Evolutionary conservation across 1,140 invertebrate species (phyloP), one percentile per base, ranked within the genome.

Genomic region (Holcopasites calliopsidis): DNA sequence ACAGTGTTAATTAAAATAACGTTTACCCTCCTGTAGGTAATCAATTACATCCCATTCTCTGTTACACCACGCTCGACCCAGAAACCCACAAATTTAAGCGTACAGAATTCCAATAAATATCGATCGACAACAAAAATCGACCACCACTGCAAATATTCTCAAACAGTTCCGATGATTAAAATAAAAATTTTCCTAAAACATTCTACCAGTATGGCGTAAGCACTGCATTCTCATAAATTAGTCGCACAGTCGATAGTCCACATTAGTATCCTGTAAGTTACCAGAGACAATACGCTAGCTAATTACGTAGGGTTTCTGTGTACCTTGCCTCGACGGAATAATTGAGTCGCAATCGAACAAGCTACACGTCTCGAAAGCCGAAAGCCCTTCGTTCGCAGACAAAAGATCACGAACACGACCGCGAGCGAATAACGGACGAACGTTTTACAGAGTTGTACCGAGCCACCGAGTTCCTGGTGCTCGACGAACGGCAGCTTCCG

Each of bases 401-500:
- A 1, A 8, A 60, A 2, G 3, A 13, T 47, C 6, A 23, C 21
- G 13, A 28, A 1, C n/a, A 26, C 4, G 2, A 3, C 8, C 18
- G 13, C 7, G 18, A n/a, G 23, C n/a, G 10, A 21, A 1, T 50
- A 83, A 68, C 3, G 3, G 1, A 3, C 0, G 0, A 38, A 21
- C 26, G 6, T 26, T 79, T 86, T 89, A 86, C 84, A 89, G 88
- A 87, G 74, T 40, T 80, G 87, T 62, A 85, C 85, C 61, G 92
- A 89, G 88, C 91, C 88, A 86, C 92, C 92, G 79, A 91, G 88
- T 85, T 92, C 92, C 66, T 92, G 88, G 86, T 88, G 88, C 54
- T 87, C 88, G 38, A 85, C 86, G 72, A 78, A 77, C 35, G 50
- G 77, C 76, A 80, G 82, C 84, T 86, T 88, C 31, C 87, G 82